Percentiles rank a stretch among this genome's conserved stretches.
These are phyloP conservation scores for Aleiodes leptofemur DNA, from an alignment of 2,888 invertebrate species.

Conservation along the genomic window DNA sequence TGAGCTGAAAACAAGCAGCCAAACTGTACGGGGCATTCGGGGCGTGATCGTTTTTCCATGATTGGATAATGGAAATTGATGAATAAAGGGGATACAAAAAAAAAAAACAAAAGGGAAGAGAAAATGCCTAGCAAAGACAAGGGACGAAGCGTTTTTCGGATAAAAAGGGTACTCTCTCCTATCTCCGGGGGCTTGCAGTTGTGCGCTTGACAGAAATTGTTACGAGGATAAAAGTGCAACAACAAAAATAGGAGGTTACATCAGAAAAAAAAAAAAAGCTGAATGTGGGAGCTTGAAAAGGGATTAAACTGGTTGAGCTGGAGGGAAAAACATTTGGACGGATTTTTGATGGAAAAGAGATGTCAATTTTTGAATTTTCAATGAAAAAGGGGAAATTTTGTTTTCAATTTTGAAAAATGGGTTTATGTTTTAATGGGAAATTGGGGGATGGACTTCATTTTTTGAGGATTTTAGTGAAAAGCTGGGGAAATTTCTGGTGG, in stretches of 20 bases:
- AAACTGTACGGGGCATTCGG: background rate
- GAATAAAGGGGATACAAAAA: background rate
- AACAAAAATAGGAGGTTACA: constrained; percentile 13
- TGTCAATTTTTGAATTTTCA: no score
- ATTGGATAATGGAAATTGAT: constrained; percentile 3
- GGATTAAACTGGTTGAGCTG: constrained; percentile 4
- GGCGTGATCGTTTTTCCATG: background rate
- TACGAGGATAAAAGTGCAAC: constrained; percentile 9
- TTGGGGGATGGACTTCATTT: no score
- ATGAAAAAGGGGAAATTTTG: no score
- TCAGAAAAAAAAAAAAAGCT: background rate
- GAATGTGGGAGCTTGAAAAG: background rate
- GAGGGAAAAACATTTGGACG: no score
- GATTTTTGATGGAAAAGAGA: no score
- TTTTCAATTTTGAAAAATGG: no score
- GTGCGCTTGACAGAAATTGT: constrained; percentile 10
- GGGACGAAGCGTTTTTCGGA: background rate
- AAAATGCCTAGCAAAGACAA: background rate
- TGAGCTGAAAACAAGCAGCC: background rate
- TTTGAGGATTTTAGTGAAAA: no score
- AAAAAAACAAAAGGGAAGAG: background rate
- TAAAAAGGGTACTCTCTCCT: constrained; percentile 16
- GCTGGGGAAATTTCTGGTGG: no score
- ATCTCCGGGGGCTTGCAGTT: background rate
- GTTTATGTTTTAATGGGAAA: no score